Base-by-base conservation (phyloP, 2,113 vertebrate genomes). In the Protobothrops flavoviridis region DNA sequence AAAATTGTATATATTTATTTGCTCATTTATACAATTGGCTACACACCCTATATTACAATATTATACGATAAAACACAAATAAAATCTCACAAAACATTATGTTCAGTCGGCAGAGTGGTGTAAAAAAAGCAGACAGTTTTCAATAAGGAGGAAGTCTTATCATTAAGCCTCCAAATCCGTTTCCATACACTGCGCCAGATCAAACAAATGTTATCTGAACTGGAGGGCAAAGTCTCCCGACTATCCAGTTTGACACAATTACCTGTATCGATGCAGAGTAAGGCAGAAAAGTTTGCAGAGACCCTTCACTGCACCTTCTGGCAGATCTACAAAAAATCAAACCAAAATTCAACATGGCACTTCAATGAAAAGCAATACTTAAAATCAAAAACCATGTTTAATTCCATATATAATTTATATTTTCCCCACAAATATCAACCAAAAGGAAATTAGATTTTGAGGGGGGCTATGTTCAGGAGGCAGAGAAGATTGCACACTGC, bases 261-360 rank as follows among this genome's bases (percentile, higher is more conserved):
- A 99, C 99, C 98, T 98, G 96, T 99, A 99, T 96, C 99, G 98
- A 97, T 99, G 98, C 93, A 99, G 97, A 10, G 99, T 99, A 94
- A 99, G 97, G 97, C 99, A 99, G 97, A 99, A 99, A 86, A 99
- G 98, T 93, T 98, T 99, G 97, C 99, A 99, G 57, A 99, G 97
- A 69, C 99, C 99, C 97, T 99, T 99, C 93, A 99, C 98, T 29
- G 98, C 98, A 59, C 98, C 98, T 96, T 99, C 99, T 26, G 99
- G 99, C 94, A 98, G 97, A 96, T 98, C 98, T 98, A 97, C 86
- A 98, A 97, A 74, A 96, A 93, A 96, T 0, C 3, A 88, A 95
- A 69, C 90, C 87, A 93, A 48, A 24, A 59, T 29, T 81, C 33
- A 81, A 43, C 33, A 81, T 5, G 33, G 74, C 1, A 20, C n/a